Conservation (phyloP, 2,888 invertebrate species). For the Scelioninae gen. 1 region DNA sequence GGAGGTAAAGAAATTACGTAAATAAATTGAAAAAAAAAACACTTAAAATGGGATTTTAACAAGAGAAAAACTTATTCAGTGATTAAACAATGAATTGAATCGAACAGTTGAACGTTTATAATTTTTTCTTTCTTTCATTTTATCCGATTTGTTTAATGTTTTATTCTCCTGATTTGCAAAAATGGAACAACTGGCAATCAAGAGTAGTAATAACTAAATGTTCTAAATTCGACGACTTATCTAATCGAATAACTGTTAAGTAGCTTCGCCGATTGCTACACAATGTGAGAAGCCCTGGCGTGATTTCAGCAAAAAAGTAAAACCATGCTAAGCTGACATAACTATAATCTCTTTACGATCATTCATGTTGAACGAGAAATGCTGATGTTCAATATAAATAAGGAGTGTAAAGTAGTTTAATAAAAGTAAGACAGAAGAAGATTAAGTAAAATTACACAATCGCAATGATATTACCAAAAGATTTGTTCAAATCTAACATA, state of each 20-base stretch:
- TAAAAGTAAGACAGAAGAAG: too few species aligned
- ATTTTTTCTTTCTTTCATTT: not conserved
- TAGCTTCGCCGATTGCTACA: constrained; percentile 57
- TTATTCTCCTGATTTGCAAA: constrained; percentile 4
- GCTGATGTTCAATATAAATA: constrained; percentile 2
- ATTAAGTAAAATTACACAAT: too few species aligned
- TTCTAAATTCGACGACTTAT: constrained; percentile 50
- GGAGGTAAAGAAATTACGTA: not conserved
- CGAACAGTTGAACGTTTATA: constrained; percentile 28
- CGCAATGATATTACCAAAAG: too few species aligned
- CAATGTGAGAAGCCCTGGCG: constrained; percentile 57
- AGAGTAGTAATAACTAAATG: constrained; percentile 19
- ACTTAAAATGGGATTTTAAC: not conserved
- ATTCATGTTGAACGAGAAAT: constrained; percentile 1
- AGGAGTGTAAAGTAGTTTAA: constrained; percentile 1
- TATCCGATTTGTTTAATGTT: too few species aligned
- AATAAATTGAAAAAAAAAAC: constrained; percentile 1
- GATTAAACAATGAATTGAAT: constrained; percentile 58
- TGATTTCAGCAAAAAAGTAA: constrained; percentile 46
- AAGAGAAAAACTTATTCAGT: constrained; percentile 8
- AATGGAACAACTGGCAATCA: constrained; percentile 5
- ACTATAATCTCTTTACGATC: constrained; percentile 9
- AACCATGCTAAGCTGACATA: constrained; percentile 30
- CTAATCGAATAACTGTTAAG: constrained; percentile 65
- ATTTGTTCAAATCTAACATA: too few species aligned